Percentiles rank a stretch among this genome's conserved stretches.
phyloP scores from a whole-genome alignment of 2,797 vertebrate genomes.

The Aselliscus stoliczkanus region DNA sequence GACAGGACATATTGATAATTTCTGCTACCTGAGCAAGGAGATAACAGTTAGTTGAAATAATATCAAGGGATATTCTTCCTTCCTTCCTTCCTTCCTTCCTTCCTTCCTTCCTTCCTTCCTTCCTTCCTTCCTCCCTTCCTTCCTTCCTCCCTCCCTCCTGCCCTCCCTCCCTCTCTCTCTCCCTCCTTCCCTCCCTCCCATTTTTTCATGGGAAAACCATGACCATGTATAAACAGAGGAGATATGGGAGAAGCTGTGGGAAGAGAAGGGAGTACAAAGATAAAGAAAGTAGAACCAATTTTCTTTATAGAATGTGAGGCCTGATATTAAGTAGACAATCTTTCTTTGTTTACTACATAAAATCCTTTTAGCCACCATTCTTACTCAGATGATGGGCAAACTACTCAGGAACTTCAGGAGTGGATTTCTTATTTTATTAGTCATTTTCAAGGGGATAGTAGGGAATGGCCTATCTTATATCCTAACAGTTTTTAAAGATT shows the following conservation, averaged over 20 bases:
- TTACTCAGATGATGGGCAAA: background rate
- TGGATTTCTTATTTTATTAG: background rate
- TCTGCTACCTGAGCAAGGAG: background rate
- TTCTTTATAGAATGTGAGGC: background rate
- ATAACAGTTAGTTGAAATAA: background rate
- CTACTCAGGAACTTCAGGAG: background rate
- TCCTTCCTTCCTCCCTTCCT: background rate
- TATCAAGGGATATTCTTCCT: background rate
- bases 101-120: background rate
- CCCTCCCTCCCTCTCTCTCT: background rate
- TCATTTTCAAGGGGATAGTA: background rate
- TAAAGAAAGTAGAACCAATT: background rate
- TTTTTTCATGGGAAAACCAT: background rate
- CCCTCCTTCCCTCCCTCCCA: background rate
- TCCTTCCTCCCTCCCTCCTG: background rate
- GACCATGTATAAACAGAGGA: background rate
- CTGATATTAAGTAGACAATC: background rate
- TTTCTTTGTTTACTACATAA: background rate
- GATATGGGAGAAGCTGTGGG: background rate
- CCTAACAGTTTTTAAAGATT: background rate
- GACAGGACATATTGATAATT: background rate
- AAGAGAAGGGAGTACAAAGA: background rate
- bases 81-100: background rate
- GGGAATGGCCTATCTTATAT: background rate
- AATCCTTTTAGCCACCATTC: background rate